Evolutionary conservation across 2,113 vertebrate species (phyloP), one percentile per base, ranked within the genome.

Genomic region (Sinosuthora webbiana): DNA sequence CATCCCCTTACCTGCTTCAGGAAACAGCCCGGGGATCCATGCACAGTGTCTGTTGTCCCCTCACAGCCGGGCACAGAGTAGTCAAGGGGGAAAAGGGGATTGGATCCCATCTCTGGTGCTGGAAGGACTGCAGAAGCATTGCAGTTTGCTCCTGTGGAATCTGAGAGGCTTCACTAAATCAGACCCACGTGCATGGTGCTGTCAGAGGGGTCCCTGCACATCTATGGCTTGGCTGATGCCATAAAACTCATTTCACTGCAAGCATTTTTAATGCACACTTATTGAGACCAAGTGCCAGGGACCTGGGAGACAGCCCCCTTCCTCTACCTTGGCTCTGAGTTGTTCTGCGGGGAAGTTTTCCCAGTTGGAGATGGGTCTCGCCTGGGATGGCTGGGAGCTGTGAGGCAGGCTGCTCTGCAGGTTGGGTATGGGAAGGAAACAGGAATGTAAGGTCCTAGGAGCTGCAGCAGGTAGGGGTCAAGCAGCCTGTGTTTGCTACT

Each of bases 61-160:
- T 59, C 0, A 0, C 52, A 82, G 45, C 15, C 0, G 0, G 64
- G 45, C 41, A 65, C 55, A 31, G 42, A 50, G 44, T 17, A 30
- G 14, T 44, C 1, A 0, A 19, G 27, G 19, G 5, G 10, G 6
- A n/a, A 37, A 62, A 12, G 23, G 13, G 44, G 14, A 39, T 41
- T 3, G 1, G 53, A 76, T 71, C 56, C 18, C 5, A 15, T 12
- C 47, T 62, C 63, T 0, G 1, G 10, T 10, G 16, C 69, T 81
- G 55, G 52, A 78, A 79, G 44, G 25, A 22, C 15, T 25, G 35
- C 52, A 55, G 59, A 67, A 45, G 25, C 0, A 0, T 23, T 45
- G 35, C 9, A 6, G 25, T 53, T 62, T 41, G n/a, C 14, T 91
- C 20, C 63, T 9, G 1, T 3, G 28, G 59, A 9, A 31, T 50